Percentiles rank a stretch among this genome's conserved stretches.
phyloP scores from a whole-genome alignment of 2,797 vertebrate species.

The Karalla daura region DNA sequence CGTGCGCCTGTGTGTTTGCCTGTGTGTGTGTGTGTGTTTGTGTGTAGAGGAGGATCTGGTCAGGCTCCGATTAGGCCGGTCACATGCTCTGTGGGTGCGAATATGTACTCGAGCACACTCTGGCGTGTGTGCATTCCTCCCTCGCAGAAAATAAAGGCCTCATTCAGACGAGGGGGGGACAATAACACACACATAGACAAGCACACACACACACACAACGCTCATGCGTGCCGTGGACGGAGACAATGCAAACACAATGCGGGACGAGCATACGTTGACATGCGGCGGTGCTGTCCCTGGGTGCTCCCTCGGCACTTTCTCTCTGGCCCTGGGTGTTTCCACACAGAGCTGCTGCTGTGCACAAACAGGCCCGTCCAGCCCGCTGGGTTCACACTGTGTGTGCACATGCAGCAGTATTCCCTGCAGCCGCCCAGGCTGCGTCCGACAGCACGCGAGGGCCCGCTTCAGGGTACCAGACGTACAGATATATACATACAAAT shows the following conservation, averaged over 20 bases:
- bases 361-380: slow-evolving; percentile 51
- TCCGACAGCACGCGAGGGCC: slow-evolving; percentile 4
- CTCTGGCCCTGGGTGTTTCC: slow-evolving; percentile 56
- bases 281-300: slow-evolving; percentile 51
- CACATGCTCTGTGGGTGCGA: slow-evolving; percentile 63
- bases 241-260: slow-evolving; percentile 68
- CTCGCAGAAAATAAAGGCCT: slow-evolving; percentile 70
- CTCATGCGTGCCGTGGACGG: slow-evolving; percentile 51
- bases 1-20: slow-evolving; percentile 34
- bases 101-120: slow-evolving; percentile 59
- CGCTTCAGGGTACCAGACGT: slow-evolving; percentile 1
- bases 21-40: slow-evolving; percentile 25
- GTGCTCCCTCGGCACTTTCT: slow-evolving; percentile 59
- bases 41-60: slow-evolving; percentile 47
- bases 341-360: slow-evolving; percentile 52
- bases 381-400: slow-evolving; percentile 37
- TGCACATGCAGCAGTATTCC: slow-evolving; percentile 49
- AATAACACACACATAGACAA: too few species aligned
- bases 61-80: slow-evolving; percentile 53
- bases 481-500: too few species aligned
- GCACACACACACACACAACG: slow-evolving; percentile 61
- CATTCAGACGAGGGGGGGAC: slow-evolving; percentile 75
- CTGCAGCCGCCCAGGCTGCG: slow-evolving; percentile 27
- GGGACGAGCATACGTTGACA: slow-evolving; percentile 30
- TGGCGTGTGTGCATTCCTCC: slow-evolving; percentile 45